Conservation (phyloP, 2,888 invertebrate species). For the Aphodius sticticus region DNA sequence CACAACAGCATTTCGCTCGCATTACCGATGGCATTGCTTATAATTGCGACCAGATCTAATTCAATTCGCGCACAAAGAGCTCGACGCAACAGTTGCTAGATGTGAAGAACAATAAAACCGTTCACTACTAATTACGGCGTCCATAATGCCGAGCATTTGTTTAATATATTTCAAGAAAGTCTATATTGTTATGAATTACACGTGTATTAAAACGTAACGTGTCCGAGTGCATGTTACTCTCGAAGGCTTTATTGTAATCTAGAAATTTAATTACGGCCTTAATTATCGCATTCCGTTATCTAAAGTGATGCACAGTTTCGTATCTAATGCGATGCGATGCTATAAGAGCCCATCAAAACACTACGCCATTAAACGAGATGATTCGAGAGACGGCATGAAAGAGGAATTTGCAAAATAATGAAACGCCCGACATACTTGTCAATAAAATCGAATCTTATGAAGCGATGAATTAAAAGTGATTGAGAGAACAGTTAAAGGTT, state of each 20-base stretch:
- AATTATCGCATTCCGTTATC: slow-evolving; percentile 23
- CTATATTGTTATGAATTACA: slow-evolving; percentile 16
- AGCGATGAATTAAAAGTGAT: neutral
- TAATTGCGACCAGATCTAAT: slow-evolving; percentile 13
- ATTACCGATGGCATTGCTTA: slow-evolving; percentile 6
- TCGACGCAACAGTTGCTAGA: slow-evolving; percentile 4
- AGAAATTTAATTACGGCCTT: slow-evolving; percentile 24
- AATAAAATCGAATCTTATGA: neutral
- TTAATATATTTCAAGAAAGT: slow-evolving; percentile 17
- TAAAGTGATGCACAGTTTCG: slow-evolving; percentile 23
- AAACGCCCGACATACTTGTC: neutral
- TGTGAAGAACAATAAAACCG: slow-evolving; percentile 11
- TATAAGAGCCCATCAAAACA: slow-evolving; percentile 14
- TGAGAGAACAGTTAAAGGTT: neutral
- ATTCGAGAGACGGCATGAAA: neutral
- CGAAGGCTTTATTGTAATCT: slow-evolving; percentile 17
- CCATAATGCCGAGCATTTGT: slow-evolving; percentile 18
- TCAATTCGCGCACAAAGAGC: slow-evolving; percentile 12
- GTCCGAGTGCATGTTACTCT: slow-evolving; percentile 6
- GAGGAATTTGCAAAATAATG: neutral
- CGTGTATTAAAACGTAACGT: slow-evolving; percentile 11
- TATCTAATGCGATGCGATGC: slow-evolving; percentile 16
- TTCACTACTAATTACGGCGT: slow-evolving; percentile 20
- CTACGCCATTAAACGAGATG: slow-evolving; percentile 13
- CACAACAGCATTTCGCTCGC: neutral